Evolutionary conservation across 2,888 invertebrate species (phyloP).

Genomic region (Cantharis flavilabris): DNA sequence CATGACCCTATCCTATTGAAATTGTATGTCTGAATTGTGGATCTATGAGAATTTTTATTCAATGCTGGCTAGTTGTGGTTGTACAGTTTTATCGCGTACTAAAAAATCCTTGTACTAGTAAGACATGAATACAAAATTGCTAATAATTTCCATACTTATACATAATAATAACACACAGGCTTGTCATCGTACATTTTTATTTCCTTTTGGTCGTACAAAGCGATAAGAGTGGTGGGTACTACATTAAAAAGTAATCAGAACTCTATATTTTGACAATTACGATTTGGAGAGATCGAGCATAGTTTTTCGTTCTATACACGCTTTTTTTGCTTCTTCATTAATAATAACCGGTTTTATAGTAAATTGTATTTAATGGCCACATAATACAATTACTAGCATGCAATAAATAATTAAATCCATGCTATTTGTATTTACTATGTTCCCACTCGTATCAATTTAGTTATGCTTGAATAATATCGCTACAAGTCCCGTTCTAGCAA

Average conservation of each 20-base stretch:
- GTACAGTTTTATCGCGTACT: background rate
- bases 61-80: conserved; percentile 1
- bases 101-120: conserved; percentile 23
- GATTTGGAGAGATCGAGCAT: background rate
- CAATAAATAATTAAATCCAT: background rate
- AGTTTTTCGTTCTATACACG: background rate
- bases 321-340: background rate
- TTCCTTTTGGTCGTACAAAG: background rate
- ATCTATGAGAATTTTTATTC: conserved; percentile 12
- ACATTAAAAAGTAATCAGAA: background rate
- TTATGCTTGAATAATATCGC: conserved; percentile 29
- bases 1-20: background rate
- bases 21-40: background rate
- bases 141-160: conserved; percentile 8
- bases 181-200: background rate
- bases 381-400: background rate
- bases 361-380: background rate
- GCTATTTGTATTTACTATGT: background rate
- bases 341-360: background rate
- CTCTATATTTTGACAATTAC: background rate
- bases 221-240: background rate
- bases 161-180: background rate
- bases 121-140: conserved; percentile 16
- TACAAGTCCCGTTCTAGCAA: conserved; percentile 28
- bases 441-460: background rate